These are phyloP conservation scores for Romanogobio albipinnatus DNA, from an alignment of 2,113 vertebrate species.

Conservation along the genomic window DNA sequence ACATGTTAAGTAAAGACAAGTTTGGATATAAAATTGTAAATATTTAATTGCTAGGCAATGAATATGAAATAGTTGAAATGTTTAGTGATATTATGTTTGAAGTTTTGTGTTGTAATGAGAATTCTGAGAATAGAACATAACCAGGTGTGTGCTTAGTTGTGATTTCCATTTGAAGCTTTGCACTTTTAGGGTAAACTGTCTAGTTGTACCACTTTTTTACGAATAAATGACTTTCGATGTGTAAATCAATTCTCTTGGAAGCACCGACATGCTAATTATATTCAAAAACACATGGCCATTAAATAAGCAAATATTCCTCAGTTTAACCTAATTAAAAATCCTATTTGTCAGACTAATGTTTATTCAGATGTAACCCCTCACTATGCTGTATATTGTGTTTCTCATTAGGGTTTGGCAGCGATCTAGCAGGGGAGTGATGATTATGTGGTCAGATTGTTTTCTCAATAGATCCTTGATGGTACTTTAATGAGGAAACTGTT, in stretches of 20 bases:
- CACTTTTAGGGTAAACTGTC: neutral
- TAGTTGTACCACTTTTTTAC: neutral
- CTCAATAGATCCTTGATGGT: constrained; percentile 41
- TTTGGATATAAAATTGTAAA: constrained; percentile 37
- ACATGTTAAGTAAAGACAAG: constrained; percentile 14
- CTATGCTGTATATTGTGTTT: constrained; percentile 40
- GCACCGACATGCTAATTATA: neutral
- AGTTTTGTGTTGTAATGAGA: neutral
- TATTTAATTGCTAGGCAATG: neutral
- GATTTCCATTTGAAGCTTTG: neutral
- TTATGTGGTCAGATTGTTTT: constrained; percentile 44
- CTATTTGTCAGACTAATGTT: constrained; percentile 20
- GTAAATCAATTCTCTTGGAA: neutral
- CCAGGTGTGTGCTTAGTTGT: neutral
- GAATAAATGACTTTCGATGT: neutral
- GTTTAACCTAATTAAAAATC: constrained; percentile 48
- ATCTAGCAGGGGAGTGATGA: constrained; percentile 36
- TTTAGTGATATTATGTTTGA: neutral
- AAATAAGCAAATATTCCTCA: constrained; percentile 33
- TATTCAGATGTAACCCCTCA: constrained; percentile 24
- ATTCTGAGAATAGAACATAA: neutral
- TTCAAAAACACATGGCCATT: constrained; percentile 42
- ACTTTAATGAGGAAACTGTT: constrained; percentile 38
- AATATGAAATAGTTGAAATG: neutral
- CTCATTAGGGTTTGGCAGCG: constrained; percentile 36